These are phyloP conservation scores for Dascillus cervinus DNA, from an alignment of 2,888 invertebrate genomes.

Conservation along the genomic window DNA sequence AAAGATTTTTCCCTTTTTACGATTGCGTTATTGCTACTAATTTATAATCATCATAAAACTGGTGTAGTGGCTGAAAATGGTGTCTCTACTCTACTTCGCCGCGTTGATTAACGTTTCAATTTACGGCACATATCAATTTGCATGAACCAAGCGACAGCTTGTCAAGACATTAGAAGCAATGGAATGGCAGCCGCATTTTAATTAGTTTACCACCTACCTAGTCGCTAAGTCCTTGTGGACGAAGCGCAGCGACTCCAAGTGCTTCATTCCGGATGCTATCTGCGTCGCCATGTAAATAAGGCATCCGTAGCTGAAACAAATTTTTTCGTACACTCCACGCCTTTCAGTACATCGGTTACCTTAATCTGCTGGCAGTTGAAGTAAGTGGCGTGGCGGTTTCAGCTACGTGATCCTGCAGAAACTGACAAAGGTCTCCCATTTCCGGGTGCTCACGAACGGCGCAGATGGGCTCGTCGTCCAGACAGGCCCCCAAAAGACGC, in stretches of 20 bases:
- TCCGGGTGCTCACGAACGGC: conserved; percentile 71
- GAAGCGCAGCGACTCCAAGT: conserved; percentile 76
- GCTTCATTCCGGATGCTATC: conserved; percentile 86
- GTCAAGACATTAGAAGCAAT: no score
- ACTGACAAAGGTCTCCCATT: conserved; percentile 77
- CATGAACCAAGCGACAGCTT: no score
- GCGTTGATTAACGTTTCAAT: no score
- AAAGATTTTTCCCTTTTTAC: no score
- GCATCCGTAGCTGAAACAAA: conserved; percentile 65
- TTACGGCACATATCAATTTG: no score
- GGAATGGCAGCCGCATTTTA: no score
- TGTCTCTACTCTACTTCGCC: no score
- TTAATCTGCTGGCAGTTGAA: conserved; percentile 59
- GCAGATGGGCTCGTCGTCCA: conserved; percentile 64
- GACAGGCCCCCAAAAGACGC: conserved; percentile 63
- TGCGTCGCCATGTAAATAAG: conserved; percentile 81
- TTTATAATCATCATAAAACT: no score
- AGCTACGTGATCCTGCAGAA: conserved; percentile 70
- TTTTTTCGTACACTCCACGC: no score
- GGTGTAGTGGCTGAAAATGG: no score
- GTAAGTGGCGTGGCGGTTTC: conserved; percentile 59
- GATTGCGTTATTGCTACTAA: no score
- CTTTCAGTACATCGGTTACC: conserved; percentile 45
- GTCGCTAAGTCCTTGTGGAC: conserved; percentile 82
- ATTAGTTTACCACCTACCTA: no score